Conservation (phyloP, 2,797 vertebrate species). For the Poeciliopsis infans region DNA sequence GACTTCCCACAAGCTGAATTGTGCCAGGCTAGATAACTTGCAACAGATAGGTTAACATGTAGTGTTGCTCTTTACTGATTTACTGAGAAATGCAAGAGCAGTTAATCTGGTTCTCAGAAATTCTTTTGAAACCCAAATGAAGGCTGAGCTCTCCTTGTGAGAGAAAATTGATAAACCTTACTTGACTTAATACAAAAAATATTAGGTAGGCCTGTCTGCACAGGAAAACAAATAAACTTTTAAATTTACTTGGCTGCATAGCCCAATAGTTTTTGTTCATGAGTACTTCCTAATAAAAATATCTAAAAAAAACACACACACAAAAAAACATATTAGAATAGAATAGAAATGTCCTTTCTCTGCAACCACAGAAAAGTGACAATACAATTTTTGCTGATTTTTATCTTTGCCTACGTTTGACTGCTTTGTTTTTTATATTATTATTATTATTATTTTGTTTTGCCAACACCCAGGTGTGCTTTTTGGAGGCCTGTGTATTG, state of each 20-base stretch:
- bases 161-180: background rate
- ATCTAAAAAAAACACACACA: background rate
- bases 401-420: background rate
- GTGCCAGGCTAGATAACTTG: background rate
- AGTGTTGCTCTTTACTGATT: background rate
- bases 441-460: background rate
- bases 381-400: background rate
- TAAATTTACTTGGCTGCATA: background rate
- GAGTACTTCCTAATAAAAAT: background rate
- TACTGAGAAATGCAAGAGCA: background rate
- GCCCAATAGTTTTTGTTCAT: background rate
- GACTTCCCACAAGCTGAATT: background rate
- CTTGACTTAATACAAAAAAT: background rate
- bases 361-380: too few species aligned
- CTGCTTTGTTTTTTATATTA: background rate
- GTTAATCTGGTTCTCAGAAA: background rate
- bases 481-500: conserved; percentile 91
- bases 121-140: background rate
- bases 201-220: background rate
- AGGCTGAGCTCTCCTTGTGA: background rate
- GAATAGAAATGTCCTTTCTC: too few species aligned
- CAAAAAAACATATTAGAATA: background rate
- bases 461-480: conserved; percentile 83
- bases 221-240: background rate
- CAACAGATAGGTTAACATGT: background rate